A percentile compares a stretch with the other conserved stretches of the same genome.
Evolutionary conservation across 2,888 invertebrate species (phyloP).

Genomic region (Drosophila melanosoma): DNA sequence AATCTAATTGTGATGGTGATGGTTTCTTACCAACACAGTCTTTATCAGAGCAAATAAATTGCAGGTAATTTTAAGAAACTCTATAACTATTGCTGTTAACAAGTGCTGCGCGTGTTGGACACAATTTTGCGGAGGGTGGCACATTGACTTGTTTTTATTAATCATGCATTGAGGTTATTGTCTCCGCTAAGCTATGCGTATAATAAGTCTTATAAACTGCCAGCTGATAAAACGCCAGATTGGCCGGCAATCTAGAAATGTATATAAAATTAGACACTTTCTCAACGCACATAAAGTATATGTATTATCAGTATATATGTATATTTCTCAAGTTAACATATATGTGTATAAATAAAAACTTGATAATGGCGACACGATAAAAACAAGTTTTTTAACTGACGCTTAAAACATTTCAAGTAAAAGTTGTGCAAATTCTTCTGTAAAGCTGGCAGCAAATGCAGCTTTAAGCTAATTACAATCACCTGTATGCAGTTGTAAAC

Average conservation of each 20-base stretch:
- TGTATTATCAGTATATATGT: neutral
- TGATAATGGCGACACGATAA: conserved; percentile 10
- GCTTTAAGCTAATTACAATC: neutral
- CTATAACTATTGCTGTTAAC: conserved; percentile 12
- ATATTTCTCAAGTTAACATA: neutral
- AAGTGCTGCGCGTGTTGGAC: neutral
- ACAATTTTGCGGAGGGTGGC: too few species aligned
- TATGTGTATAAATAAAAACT: neutral
- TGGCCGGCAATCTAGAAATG: neutral
- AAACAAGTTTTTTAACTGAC: conserved; percentile 44
- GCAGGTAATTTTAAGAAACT: neutral
- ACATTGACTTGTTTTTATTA: neutral
- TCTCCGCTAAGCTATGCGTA: neutral
- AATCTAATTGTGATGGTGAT: conserved; percentile 18
- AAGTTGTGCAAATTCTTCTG: conserved; percentile 6
- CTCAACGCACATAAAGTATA: neutral
- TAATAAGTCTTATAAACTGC: neutral
- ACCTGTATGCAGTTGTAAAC: conserved; percentile 8
- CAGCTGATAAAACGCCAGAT: conserved; percentile 15
- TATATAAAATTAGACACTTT: conserved; percentile 2
- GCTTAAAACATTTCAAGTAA: neutral
- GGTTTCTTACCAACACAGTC: conserved; percentile 29
- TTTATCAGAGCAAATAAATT: conserved; percentile 13
- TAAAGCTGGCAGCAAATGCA: neutral
- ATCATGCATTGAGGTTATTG: too few species aligned